Base-by-base conservation (phyloP, 1,140 invertebrate genomes). In the Grapholita molesta region DNA sequence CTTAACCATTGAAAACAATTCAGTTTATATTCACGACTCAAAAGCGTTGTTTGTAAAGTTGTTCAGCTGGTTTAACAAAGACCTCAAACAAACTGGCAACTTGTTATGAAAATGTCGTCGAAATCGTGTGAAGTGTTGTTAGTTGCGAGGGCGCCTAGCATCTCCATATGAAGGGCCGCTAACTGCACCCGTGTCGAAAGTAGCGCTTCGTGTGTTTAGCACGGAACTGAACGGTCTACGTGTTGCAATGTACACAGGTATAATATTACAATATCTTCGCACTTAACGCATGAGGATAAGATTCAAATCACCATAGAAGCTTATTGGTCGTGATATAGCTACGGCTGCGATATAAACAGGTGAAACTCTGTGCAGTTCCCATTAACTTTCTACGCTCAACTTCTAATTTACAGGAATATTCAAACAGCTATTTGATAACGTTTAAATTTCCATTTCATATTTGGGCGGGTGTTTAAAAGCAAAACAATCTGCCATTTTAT, bases 111-210 rank as follows among this genome's bases (percentile, higher is more conserved):
- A 75, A 77, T 74, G 74, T 66, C 33, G 70, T 74, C 75, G 70
- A 79, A 75, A 77, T 75, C 70, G 72, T 78, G 75, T 74, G 73
- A 79, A 78, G 73, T 80, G 70, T 77, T 70, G 75, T 76, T 71
- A 70, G 71, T 70, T 61, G 35, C 66, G 24, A 53, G 64, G 67
- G 52, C 69, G 66, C 73, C 73, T 70, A 75, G 70, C 75, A 84
- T 80, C 74, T 80, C 66, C 79, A 81, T 80, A 80, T 76, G 79
- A 81, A 83, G 83, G 80, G 84, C 75, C 74, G 70, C 76, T 80
- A 78, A 80, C 72, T 77, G 70, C 72, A 72, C 73, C 76, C 77
- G 76, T 78, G 75, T 78, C 79, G 74, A 82, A 77, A 80, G 73
- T 72, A 69, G 70, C 71, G 23, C 52, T 72, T 68, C 67, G 78